A percentile compares a stretch with the other conserved stretches of the same genome.
These are phyloP conservation scores for Myotis myotis DNA, from an alignment of 2,797 vertebrate species.

Conservation along the genomic window DNA sequence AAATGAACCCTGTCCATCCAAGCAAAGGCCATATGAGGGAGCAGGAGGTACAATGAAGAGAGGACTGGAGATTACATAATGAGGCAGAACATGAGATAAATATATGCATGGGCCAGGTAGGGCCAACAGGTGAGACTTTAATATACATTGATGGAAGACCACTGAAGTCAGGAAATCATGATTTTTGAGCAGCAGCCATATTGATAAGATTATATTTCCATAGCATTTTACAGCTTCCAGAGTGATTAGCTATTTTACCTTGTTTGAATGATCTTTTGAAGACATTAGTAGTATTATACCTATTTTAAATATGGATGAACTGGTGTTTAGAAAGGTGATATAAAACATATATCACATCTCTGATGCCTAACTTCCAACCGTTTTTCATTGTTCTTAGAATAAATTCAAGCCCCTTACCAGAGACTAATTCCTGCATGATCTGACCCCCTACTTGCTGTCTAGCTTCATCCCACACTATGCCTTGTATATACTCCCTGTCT, in stretches of 20 bases:
- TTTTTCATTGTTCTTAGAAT: slow-evolving; percentile 11
- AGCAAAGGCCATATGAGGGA: neutral
- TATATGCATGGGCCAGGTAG: neutral
- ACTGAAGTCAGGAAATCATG: neutral
- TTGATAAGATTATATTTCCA: neutral
- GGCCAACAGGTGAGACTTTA: neutral
- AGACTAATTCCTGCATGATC: neutral
- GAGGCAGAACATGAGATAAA: neutral
- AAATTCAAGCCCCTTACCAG: neutral
- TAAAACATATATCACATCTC: neutral
- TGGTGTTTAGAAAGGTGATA: neutral
- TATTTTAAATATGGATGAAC: neutral
- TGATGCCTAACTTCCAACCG: neutral
- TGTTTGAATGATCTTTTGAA: neutral
- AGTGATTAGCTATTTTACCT: neutral
- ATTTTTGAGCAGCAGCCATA: neutral
- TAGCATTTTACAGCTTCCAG: neutral
- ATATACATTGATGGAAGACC: neutral
- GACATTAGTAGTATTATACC: neutral
- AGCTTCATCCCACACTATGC: neutral
- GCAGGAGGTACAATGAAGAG: neutral
- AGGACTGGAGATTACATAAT: neutral
- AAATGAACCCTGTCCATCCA: neutral
- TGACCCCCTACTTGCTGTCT: neutral
- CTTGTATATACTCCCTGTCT: neutral